A percentile compares a stretch with the other conserved stretches of the same genome.
These are phyloP conservation scores for Drosophila flavopinicola DNA, from an alignment of 2,888 invertebrate species.

Conservation along the genomic window DNA sequence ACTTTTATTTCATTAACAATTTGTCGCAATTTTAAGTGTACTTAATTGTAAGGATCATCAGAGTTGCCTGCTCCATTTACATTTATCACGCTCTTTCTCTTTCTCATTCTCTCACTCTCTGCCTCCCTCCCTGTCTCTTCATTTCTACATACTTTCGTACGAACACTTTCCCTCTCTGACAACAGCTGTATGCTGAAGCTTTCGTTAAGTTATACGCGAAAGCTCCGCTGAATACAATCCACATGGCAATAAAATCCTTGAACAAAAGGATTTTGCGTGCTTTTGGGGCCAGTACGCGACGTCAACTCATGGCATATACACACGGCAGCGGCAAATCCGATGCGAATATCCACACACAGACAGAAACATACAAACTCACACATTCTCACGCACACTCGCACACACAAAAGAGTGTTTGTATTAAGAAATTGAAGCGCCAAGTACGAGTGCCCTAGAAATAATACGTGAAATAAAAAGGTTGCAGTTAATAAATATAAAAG, in stretches of 20 bases:
- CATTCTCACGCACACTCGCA: conserved; percentile 26
- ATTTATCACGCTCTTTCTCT: not conserved
- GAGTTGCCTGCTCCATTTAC: conserved; percentile 2
- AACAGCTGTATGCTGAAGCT: conserved; percentile 70
- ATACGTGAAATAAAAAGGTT: conserved; percentile 29
- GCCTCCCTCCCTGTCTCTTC: not conserved
- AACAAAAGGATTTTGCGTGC: conserved; percentile 66
- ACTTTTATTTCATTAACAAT: conserved; percentile 2
- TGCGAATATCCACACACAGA: conserved; percentile 34
- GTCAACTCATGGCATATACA: conserved; percentile 73
- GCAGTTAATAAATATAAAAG: conserved; percentile 24
- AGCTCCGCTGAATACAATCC: conserved; percentile 68
- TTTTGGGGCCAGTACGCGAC: conserved; percentile 77
- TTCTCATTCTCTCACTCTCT: not conserved
- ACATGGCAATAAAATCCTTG: conserved; percentile 71
- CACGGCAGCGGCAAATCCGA: conserved; percentile 50
- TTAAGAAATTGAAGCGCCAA: conserved; percentile 67
- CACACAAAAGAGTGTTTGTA: conserved; percentile 26
- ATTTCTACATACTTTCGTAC: not conserved
- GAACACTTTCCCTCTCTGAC: conserved; percentile 58
- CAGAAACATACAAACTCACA: conserved; percentile 31
- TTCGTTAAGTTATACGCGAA: conserved; percentile 54
- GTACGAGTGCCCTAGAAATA: conserved; percentile 56
- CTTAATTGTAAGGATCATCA: conserved; percentile 26
- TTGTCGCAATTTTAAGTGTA: not conserved